These are phyloP conservation scores for Danaus chrysippus DNA, from an alignment of 2,888 invertebrate species.

Conservation along the genomic window DNA sequence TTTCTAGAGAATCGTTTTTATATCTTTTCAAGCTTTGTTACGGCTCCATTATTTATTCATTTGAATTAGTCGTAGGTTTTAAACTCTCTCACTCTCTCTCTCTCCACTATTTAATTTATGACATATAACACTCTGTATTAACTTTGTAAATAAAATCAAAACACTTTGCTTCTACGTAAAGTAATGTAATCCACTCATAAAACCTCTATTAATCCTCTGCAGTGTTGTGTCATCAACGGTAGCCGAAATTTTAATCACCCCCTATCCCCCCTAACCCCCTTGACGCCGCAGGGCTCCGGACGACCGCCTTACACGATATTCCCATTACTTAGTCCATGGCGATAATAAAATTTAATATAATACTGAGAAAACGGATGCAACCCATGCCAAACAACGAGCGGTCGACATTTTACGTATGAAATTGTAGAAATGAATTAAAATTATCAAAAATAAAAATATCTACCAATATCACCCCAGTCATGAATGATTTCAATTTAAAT, in stretches of 20 bases:
- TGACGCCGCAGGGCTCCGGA: conserved; percentile 62
- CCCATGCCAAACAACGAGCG: conserved; percentile 54
- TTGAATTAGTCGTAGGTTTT: too few species aligned
- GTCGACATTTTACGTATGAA: conserved; percentile 38
- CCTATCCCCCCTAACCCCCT: conserved; percentile 38
- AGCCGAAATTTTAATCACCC: conserved; percentile 78
- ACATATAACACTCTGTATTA: conserved; percentile 21
- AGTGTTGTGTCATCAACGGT: conserved; percentile 74
- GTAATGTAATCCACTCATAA: conserved; percentile 75
- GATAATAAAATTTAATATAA: conserved; percentile 80
- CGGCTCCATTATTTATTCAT: too few species aligned
- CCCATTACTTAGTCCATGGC: conserved; percentile 79
- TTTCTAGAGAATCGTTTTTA: background rate
- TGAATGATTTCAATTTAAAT: too few species aligned
- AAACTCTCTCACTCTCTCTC: too few species aligned
- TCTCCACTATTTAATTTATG: too few species aligned
- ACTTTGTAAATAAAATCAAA: conserved; percentile 53
- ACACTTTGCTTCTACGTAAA: conserved; percentile 49
- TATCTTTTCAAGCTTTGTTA: too few species aligned
- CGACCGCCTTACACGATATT: conserved; percentile 79
- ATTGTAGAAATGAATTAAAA: conserved; percentile 6
- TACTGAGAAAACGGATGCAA: conserved; percentile 69
- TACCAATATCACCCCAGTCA: too few species aligned
- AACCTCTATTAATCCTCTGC: conserved; percentile 71
- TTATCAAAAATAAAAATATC: background rate